Conservation (phyloP, 1,140 invertebrate genomes). For the Pseudomyrmex pallidus region DNA sequence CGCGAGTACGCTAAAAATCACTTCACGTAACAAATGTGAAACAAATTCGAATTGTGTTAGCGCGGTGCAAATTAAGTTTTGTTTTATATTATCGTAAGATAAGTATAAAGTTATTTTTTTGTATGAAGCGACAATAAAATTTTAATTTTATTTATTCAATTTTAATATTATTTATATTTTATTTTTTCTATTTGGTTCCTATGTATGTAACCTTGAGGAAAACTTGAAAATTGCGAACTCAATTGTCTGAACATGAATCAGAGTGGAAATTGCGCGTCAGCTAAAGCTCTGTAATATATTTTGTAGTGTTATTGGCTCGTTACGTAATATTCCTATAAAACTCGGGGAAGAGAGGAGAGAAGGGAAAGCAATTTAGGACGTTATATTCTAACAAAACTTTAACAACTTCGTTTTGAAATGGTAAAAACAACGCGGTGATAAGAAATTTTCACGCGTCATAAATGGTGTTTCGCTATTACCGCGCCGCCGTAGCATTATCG, state of each 20-base stretch:
- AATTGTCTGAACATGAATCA: background rate
- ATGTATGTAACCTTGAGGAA: too few relatives aligned
- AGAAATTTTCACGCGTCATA: conserved; percentile 31
- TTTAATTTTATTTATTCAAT: background rate
- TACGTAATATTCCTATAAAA: conserved; percentile 21
- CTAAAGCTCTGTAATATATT: conserved; percentile 13
- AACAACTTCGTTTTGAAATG: conserved; percentile 41
- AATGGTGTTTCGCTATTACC: conserved; percentile 33
- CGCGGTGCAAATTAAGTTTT: background rate
- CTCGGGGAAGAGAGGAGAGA: conserved; percentile 11
- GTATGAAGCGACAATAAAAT: background rate
- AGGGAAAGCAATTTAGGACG: background rate
- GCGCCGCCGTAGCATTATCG: background rate
- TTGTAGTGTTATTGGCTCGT: background rate
- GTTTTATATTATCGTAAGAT: background rate
- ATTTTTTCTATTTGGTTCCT: too few relatives aligned
- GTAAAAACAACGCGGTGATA: conserved; percentile 49
- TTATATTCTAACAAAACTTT: conserved; percentile 60
- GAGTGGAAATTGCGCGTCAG: background rate
- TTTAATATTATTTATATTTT: too few relatives aligned
- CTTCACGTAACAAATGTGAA: conserved; percentile 1
- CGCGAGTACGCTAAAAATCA: background rate
- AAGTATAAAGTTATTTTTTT: background rate
- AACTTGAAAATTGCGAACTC: conserved; percentile 1
- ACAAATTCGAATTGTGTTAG: background rate